Percentiles rank a stretch among this genome's conserved stretches.
phyloP scores from a whole-genome alignment of 2,797 vertebrate species.

The Agapornis canus region DNA sequence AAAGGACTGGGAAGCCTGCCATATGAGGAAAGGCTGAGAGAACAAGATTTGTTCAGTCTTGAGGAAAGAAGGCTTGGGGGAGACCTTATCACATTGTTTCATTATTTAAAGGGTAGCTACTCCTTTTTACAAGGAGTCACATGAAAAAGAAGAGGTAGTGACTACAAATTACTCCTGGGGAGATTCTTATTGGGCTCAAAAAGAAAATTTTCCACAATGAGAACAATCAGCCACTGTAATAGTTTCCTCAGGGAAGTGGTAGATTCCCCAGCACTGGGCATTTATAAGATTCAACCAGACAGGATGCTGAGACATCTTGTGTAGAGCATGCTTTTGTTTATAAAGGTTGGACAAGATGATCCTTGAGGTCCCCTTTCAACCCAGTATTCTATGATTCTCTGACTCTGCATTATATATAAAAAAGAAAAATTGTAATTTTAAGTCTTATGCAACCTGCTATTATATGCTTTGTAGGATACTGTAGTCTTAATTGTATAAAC shows the following conservation, averaged over 20 bases:
- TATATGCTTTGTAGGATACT: background rate
- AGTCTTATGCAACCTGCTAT: background rate
- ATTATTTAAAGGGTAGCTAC: background rate
- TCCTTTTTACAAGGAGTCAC: background rate
- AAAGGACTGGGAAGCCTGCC: background rate
- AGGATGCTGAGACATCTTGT: background rate
- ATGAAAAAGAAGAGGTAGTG: background rate
- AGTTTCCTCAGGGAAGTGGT: background rate
- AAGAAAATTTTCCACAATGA: background rate
- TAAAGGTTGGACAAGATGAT: background rate
- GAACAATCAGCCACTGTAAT: background rate
- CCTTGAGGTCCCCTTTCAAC: background rate
- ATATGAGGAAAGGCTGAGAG: background rate
- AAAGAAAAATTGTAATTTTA: background rate
- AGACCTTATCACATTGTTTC: rapidly evolving
- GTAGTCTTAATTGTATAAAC: background rate
- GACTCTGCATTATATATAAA: background rate
- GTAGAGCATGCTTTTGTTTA: background rate
- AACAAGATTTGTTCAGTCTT: background rate
- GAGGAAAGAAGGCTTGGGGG: background rate
- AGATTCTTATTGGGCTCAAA: background rate
- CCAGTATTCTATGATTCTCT: background rate
- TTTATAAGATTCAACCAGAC: background rate
- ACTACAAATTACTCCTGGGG: background rate
- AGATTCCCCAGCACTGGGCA: background rate